phyloP scores from a whole-genome alignment of 2,797 vertebrate species.

The Synaphobranchus kaupii region DNA sequence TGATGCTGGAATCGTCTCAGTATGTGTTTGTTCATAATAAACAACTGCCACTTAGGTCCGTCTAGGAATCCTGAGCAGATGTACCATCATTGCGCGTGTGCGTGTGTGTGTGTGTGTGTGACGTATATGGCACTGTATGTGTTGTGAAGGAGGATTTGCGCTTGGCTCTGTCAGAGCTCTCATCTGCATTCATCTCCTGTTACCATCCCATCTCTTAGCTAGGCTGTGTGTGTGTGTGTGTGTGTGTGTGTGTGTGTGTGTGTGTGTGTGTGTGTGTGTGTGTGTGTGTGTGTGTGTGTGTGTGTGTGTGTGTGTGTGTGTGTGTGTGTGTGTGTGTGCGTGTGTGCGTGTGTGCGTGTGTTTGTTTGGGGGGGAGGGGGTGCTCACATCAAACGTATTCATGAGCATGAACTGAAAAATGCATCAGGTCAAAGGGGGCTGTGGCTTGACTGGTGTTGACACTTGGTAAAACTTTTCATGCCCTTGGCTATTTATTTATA shows the following conservation, averaged over 20 bases:
- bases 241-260: too few species aligned
- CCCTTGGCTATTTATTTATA: not conserved
- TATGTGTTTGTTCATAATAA: not conserved
- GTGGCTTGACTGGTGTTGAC: not conserved
- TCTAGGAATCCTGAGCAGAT: not conserved
- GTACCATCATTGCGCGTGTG: slow-evolving; percentile 1
- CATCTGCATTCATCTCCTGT: slow-evolving; percentile 65
- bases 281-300: too few species aligned
- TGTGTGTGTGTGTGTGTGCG: too few species aligned
- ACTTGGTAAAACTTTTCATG: not conserved
- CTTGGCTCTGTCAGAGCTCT: slow-evolving; percentile 42
- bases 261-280: too few species aligned
- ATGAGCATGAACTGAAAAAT: not conserved
- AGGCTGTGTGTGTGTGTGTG: not conserved
- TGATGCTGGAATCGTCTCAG: not conserved
- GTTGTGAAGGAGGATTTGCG: slow-evolving; percentile 55
- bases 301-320: too few species aligned
- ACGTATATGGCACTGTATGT: slow-evolving; percentile 51
- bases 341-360: too few species aligned
- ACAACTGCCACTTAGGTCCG: not conserved
- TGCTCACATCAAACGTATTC: not conserved
- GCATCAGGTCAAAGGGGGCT: not conserved
- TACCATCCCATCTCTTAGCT: slow-evolving; percentile 32
- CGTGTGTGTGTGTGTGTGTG: slow-evolving; percentile 4
- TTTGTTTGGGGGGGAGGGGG: too few species aligned